A percentile compares a stretch with the other conserved stretches of the same genome.
phyloP scores from a whole-genome alignment of 2,113 vertebrate species.

The Piaya cayana region DNA sequence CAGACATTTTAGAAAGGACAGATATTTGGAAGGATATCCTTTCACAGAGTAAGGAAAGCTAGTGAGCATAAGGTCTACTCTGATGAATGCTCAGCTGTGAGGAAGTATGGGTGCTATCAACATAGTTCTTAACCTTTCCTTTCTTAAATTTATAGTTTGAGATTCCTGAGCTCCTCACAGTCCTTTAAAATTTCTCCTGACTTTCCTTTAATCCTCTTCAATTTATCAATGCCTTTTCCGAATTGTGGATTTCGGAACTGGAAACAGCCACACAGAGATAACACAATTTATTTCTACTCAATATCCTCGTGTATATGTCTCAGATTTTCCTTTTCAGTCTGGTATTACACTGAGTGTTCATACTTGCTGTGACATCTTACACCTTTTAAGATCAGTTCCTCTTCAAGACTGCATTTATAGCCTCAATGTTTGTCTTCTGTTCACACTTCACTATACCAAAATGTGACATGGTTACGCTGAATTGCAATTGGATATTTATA shows the following conservation, averaged over 20 bases:
- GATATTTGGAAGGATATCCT: not conserved
- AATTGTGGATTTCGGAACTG: not conserved
- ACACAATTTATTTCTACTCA: not conserved
- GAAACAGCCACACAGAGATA: not conserved
- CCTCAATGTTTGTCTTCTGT: not conserved
- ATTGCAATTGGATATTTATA: not conserved
- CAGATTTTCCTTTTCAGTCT: not conserved
- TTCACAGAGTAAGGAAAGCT: not conserved
- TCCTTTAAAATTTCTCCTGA: not conserved
- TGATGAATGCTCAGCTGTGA: not conserved
- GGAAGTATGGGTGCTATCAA: not conserved
- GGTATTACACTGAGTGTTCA: not conserved
- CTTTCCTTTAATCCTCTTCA: not conserved
- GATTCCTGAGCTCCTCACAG: not conserved
- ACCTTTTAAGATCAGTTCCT: not conserved
- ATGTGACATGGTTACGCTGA: not conserved
- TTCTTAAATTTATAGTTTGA: not conserved
- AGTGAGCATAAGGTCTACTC: not conserved
- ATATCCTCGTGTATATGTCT: not conserved
- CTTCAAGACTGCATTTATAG: not conserved
- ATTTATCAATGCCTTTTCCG: not conserved
- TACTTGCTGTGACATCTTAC: not conserved
- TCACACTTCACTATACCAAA: not conserved
- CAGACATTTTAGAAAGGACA: not conserved
- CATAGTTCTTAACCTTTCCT: not conserved